phyloP scores from a whole-genome alignment of 2,888 invertebrate species.

The Chrysina gloriosa region DNA sequence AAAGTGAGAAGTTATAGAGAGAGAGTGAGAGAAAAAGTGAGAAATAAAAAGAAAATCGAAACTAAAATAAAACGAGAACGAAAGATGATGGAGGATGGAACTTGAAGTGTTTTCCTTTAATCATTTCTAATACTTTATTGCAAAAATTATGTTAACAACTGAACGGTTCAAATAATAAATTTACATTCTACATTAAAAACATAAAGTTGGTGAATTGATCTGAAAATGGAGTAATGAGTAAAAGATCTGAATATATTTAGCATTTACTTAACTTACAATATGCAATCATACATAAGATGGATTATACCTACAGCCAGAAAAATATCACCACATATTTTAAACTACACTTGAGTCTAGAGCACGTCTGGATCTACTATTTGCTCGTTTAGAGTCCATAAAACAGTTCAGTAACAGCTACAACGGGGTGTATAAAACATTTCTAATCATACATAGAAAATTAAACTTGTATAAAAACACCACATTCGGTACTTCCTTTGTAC shows the following conservation, averaged over 20 bases:
- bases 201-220: constrained; percentile 41
- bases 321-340: constrained; percentile 67
- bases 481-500: constrained; percentile 68
- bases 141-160: constrained; percentile 44
- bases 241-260: constrained; percentile 65
- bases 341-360: constrained; percentile 66
- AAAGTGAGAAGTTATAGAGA: constrained; percentile 19
- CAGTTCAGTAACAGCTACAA: constrained; percentile 57
- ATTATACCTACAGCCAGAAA: constrained; percentile 67
- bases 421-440: constrained; percentile 62
- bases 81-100: constrained; percentile 42
- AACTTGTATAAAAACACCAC: constrained; percentile 66
- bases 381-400: constrained; percentile 50
- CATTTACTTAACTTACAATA: constrained; percentile 66
- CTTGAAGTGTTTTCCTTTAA: constrained; percentile 38
- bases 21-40: background rate
- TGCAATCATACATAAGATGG: constrained; percentile 66
- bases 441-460: constrained; percentile 65
- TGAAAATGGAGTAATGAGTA: constrained; percentile 51
- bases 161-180: constrained; percentile 42
- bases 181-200: constrained; percentile 43
- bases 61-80: constrained; percentile 2
- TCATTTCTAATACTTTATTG: constrained; percentile 44
- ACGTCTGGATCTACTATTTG: constrained; percentile 60
- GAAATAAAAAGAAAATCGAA: constrained; percentile 5